Base-by-base conservation (phyloP, 2,113 vertebrate genomes). In the Emberiza fucata region DNA sequence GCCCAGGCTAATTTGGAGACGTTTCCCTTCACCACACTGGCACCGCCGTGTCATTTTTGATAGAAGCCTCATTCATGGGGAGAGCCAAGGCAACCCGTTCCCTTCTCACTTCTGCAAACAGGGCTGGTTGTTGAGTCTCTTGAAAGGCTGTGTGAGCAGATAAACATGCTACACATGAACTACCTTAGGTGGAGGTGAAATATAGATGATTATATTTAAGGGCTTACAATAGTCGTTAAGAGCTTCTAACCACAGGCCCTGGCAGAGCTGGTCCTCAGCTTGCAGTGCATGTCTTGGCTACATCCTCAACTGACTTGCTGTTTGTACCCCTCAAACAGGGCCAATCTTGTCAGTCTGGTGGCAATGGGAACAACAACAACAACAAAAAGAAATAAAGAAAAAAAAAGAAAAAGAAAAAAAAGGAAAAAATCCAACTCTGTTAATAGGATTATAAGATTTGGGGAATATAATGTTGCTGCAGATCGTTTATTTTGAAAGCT, bases 201-300 rank as follows among this genome's bases (percentile, higher is more conserved):
- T 94, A 97, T 96, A 97, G 97, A 98, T 96, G 95, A 98, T 98
- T 97, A 97, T 96, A 88, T 96, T 98, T 98, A 98, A 98, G 97
- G 96, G 93, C 97, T 98, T 98, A 98, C 97, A 98, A 98, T 98
- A 98, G 97, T 98, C 77, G 97, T 98, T 98, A 98, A 98, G 97
- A 98, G 97, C 97, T 98, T 97, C 98, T 97, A 98, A 98, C 97
- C 98, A 92, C 98, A 98, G 93, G 90, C 90, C 68, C 94, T 97
- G 94, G 93, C 96, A 96, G 91, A 66, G 56, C 83, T 72, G 63
- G 88, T 68, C 78, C 95, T 95, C 54, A 0, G 87, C 92, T 97
- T 44, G 71, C 90, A 90, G 89, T 86, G 90, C 97, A 96, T 96
- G 75, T 95, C 86, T 92, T 97, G 96, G 94, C 97, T 95, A 75